Conservation (phyloP, 2,113 vertebrate species). For the Lasiurus cinereus region DNA sequence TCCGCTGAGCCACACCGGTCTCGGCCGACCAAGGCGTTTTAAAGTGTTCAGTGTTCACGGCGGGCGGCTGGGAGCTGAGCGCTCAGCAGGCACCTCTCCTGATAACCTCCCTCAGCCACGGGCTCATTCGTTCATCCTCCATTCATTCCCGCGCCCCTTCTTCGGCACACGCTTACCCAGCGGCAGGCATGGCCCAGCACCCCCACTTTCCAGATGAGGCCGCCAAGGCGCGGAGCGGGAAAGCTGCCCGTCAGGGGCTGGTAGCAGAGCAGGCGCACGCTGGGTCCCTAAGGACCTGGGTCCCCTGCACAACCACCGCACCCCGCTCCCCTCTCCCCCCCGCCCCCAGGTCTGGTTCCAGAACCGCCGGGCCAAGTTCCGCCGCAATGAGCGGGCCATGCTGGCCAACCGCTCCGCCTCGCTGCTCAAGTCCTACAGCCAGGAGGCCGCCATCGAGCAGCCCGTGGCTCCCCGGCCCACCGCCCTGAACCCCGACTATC, state of each 20-base stretch:
- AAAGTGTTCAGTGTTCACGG: rapidly evolving
- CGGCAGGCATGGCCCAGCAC: rapidly evolving
- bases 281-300: neutral
- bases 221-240: neutral
- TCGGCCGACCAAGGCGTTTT: too few species aligned
- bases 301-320: rapidly evolving
- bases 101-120: too few species aligned
- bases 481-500: slow-evolving; percentile 87
- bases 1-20: too few species aligned
- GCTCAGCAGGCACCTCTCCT: rapidly evolving
- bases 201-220: neutral
- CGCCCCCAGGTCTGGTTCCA: slow-evolving; percentile 91
- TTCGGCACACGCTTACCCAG: neutral
- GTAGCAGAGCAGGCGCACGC: neutral
- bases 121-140: rapidly evolving
- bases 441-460: slow-evolving; percentile 89
- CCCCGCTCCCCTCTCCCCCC: rapidly evolving
- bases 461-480: slow-evolving; percentile 89
- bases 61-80: neutral
- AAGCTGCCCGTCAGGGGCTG: neutral
- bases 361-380: slow-evolving; percentile 92
- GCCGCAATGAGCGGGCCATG: slow-evolving; percentile 90
- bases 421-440: slow-evolving; percentile 90
- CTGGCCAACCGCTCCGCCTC: slow-evolving; percentile 89
- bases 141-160: rapidly evolving